phyloP scores from a whole-genome alignment of 1,140 invertebrate species.

The Drosophila busckii region DNA sequence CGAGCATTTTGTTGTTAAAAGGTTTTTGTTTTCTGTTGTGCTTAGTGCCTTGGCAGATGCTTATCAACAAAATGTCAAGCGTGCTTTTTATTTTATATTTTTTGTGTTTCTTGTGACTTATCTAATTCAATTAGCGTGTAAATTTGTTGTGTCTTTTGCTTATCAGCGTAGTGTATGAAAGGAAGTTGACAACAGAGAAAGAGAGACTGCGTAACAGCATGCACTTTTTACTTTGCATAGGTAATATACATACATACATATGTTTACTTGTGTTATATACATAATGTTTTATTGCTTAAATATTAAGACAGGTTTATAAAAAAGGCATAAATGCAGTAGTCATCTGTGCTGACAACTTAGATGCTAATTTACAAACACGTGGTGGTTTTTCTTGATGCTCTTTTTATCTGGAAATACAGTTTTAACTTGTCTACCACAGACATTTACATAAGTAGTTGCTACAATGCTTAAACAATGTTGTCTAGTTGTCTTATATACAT shows the following conservation, averaged over 20 bases:
- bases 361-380: slow-evolving; percentile 66
- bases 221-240: slow-evolving; percentile 12
- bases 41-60: slow-evolving; percentile 42
- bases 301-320: slow-evolving; percentile 59
- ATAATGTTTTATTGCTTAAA: slow-evolving; percentile 61
- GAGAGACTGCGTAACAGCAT: not conserved
- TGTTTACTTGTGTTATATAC: slow-evolving; percentile 35
- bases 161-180: slow-evolving; percentile 9
- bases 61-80: slow-evolving; percentile 61
- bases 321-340: slow-evolving; percentile 33
- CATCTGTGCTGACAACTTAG: slow-evolving; percentile 63
- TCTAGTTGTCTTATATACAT: slow-evolving; percentile 30
- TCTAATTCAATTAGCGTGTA: slow-evolving; percentile 66
- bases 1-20: slow-evolving; percentile 34
- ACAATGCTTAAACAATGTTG: slow-evolving; percentile 18
- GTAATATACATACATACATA: slow-evolving; percentile 5
- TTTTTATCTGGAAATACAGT: slow-evolving; percentile 53
- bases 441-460: slow-evolving; percentile 62
- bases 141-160: slow-evolving; percentile 21
- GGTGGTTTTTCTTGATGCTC: too few relatives aligned
- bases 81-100: slow-evolving; percentile 12
- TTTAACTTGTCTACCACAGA: not conserved
- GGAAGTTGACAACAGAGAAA: slow-evolving; percentile 14
- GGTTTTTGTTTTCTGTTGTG: not conserved
- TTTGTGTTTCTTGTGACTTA: slow-evolving; percentile 35